Evolutionary conservation across 2,888 invertebrate species (phyloP), one percentile per base, ranked within the genome.

Genomic region (Tachina lurida): DNA sequence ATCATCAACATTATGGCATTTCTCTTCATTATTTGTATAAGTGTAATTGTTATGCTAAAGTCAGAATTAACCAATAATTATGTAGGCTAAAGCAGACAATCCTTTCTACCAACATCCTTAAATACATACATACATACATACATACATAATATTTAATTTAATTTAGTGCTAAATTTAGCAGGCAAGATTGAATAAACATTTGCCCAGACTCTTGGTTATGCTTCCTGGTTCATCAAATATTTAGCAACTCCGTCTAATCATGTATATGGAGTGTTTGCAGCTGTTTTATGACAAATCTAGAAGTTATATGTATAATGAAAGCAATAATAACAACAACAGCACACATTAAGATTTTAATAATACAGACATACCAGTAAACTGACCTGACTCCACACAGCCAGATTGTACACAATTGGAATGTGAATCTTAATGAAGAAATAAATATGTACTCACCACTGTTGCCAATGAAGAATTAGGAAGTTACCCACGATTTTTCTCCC

Each of bases 341-440:
- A 56, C 31, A 39, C 12, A 58, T 47, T 73, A 47, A 22, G 39
- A 60, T 47, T 31, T 54, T 71, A 71, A 49, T 70, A 70, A 56
- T 49, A 31, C 31, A 4, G 2, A 31, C 31, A 31, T 31, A 77
- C 65, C 49, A 60, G n/a, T 45, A 60, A 73, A 77, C 49, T 82
- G 75, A 70, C 76, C 71, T 71, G 65, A 71, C 63, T 49, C 47
- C 45, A 74, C 17, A 60, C 60, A 17, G n/a, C 1, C 62, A 10
- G 3, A 39, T 41, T n/a, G 31, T 31, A 31, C 31, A 31, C 31
- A 31, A 31, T 0, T 31, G 31, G 31, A 31, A 31, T 31, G 31
- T 31, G 7, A 31, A 31, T 2, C 31, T 2, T 31, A 31, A 31
- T 31, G 31, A 31, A 31, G 31, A 31, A 31, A 31, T 31, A 31